Evolutionary conservation across 2,888 invertebrate genomes (phyloP), one percentile per base, ranked within the genome.

Genomic region (Pemphredon lugubris): DNA sequence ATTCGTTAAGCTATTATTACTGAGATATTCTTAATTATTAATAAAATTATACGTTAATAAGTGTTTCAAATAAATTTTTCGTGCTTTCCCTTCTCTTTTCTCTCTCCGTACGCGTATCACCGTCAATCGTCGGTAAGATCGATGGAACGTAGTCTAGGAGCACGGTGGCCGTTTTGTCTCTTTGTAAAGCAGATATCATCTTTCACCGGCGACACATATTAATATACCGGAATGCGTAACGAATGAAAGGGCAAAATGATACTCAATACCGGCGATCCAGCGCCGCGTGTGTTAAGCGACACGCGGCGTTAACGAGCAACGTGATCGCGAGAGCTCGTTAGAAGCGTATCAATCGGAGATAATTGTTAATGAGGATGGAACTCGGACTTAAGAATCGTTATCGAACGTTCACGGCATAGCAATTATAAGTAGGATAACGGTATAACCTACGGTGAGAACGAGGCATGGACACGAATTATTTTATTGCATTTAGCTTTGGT

Each of bases 331-430:
- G 57, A 54, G 66, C 65, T 75, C 75, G 70, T 78, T 75, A 79
- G 64, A 76, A 76, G 64, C 51, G 76, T 76, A 79, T 78, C 76
- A 76, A 76, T 78, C 73, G 70, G 16, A 59, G 76, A 76, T 78
- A 79, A 78, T 79, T 58, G 70, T 70, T 79, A 78, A 79, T 76
- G 76, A 76, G 76, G 68, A 51, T 40, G 2, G 21, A 18, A 30
- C 14, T 13, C 34, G 11, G 18, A 18, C 50, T 40, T 32, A 40
- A 34, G 72, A 45, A 65, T 65, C 54, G 40, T 60, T 67, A 59
- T 58, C 61, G 71, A 45, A 18, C 42, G 37, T 66, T 39, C 42
- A 59, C 48, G 45, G n/a, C n/a, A n/a, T 34, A 16, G 61, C 63
- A 58, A 73, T 77, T 67, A 60, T 77, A 77, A 73, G 14, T 32